Conservation (phyloP, 2,888 invertebrate genomes). For the Lingula anatina region DNA sequence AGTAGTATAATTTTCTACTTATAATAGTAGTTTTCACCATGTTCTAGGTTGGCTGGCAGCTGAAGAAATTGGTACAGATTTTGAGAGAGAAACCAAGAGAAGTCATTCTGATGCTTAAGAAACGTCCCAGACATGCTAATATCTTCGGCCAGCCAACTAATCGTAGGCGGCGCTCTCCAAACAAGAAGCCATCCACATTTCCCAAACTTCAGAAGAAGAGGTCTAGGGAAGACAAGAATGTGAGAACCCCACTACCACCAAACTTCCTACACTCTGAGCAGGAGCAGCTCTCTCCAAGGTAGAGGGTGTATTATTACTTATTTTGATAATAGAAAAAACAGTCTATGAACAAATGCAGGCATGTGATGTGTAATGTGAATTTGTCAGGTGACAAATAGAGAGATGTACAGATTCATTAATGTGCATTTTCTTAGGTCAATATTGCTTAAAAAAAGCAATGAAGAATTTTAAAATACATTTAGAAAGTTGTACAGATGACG, state of each 20-base stretch:
- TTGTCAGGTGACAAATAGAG: too few species aligned
- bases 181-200: constrained; percentile 24
- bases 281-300: too few species aligned
- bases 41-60: constrained; percentile 73
- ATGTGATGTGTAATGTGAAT: too few species aligned
- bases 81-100: constrained; percentile 73
- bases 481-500: too few species aligned
- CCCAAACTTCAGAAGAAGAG: constrained; percentile 36
- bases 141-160: constrained; percentile 63
- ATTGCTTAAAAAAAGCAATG: too few species aligned
- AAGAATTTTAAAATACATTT: too few species aligned
- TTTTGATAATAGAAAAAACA: too few species aligned
- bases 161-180: constrained; percentile 21
- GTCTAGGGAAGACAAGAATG: constrained; percentile 30
- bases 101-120: constrained; percentile 74
- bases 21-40: not conserved
- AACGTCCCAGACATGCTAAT: constrained; percentile 70
- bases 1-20: too few species aligned
- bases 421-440: too few species aligned
- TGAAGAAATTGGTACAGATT: constrained; percentile 68
- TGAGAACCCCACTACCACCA: constrained; percentile 15
- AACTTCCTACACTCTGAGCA: not conserved
- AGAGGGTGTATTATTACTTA: too few species aligned
- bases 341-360: too few species aligned
- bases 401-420: too few species aligned